Percentiles rank a stretch among this genome's conserved stretches.
phyloP scores from a whole-genome alignment of 1,140 invertebrate genomes.

The Lerema accius region DNA sequence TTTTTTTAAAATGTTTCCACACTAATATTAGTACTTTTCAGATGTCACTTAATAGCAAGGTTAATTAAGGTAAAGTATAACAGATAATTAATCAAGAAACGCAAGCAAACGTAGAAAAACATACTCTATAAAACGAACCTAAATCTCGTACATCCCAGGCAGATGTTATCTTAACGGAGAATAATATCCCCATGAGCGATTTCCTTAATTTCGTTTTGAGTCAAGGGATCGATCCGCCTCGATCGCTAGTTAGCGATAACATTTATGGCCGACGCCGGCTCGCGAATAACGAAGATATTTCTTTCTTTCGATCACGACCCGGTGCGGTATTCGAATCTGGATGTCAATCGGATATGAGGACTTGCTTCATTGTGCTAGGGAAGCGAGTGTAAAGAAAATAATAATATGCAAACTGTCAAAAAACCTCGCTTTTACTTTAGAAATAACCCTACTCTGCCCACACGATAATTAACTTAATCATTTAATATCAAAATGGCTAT shows the following conservation, averaged over 20 bases:
- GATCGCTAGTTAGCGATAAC: slow-evolving; percentile 77
- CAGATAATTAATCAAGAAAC: no score
- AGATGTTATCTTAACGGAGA: slow-evolving; percentile 74
- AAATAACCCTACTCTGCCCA: no score
- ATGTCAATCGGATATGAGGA: slow-evolving; percentile 73
- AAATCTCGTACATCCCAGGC: slow-evolving; percentile 67
- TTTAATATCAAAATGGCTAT: no score
- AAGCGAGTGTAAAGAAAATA: neutral
- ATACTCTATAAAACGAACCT: slow-evolving; percentile 55
- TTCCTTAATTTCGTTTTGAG: slow-evolving; percentile 81
- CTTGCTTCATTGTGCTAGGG: neutral
- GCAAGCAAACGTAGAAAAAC: slow-evolving; percentile 37
- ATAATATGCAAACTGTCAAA: no score
- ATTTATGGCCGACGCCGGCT: slow-evolving; percentile 67
- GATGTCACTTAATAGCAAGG: no score
- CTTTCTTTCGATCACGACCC: slow-evolving; percentile 75
- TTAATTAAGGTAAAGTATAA: no score
- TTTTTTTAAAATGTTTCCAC: no score
- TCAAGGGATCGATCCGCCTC: slow-evolving; percentile 76
- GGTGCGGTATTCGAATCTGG: slow-evolving; percentile 68
- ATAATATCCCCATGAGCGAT: slow-evolving; percentile 82
- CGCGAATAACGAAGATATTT: slow-evolving; percentile 68
- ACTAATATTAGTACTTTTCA: no score
- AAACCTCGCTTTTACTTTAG: no score
- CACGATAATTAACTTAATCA: no score